Percentiles rank a stretch among this genome's conserved stretches.
These are phyloP conservation scores for Cheirogaleus medius DNA, from an alignment of 2,113 vertebrate genomes.

Conservation along the genomic window DNA sequence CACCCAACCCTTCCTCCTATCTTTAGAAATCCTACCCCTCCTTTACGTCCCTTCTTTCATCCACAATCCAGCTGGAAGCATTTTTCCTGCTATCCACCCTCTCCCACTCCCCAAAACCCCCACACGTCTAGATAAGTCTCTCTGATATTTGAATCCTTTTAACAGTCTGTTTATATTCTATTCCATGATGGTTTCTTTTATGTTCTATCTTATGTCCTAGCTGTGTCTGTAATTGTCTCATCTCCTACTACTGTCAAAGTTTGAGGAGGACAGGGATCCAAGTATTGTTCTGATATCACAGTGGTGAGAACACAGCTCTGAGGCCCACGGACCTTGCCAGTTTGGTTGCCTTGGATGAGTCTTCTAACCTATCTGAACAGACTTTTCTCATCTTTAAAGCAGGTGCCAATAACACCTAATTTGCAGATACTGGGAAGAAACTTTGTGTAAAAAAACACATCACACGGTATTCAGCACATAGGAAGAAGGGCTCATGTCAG, in stretches of 20 bases:
- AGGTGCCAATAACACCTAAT: background rate
- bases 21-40: background rate
- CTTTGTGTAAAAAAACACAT: background rate
- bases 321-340: background rate
- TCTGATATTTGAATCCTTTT: background rate
- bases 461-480: background rate
- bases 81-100: background rate
- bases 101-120: background rate
- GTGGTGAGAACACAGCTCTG: background rate
- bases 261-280: background rate
- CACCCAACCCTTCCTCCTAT: background rate
- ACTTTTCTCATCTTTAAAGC: background rate
- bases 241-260: background rate
- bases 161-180: background rate
- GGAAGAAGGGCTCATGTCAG: constrained; percentile 25
- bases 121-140: background rate
- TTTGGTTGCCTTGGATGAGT: background rate
- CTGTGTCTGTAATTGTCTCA: background rate
- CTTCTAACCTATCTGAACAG: background rate
- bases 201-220: background rate
- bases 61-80: background rate
- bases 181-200: background rate
- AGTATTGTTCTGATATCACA: background rate
- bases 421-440: constrained; percentile 26
- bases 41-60: background rate